Evolutionary conservation across 2,797 vertebrate genomes (phyloP), one percentile per base, ranked within the genome.

Genomic region (Tauraco hartlaubi): DNA sequence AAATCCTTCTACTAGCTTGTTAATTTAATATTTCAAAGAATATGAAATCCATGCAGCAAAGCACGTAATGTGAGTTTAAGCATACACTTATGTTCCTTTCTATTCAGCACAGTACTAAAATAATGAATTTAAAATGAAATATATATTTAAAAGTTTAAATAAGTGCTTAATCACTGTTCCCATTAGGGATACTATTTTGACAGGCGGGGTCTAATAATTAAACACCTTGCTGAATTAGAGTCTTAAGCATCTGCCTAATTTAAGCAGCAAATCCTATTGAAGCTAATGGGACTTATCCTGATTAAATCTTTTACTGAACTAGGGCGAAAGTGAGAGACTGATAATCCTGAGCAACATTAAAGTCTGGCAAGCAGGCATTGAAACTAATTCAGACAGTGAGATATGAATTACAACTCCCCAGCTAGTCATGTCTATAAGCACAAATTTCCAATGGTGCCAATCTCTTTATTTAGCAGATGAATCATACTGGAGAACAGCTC

Each of bases 221-320:
- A 94, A 74, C 44, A 76, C 49, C 29, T 91, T 82, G n/a, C 56
- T 93, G 61, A 92, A 78, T 93, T 91, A 89, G 33, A 52, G 56
- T 76, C 67, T 93, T 92, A 89, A 91, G 72, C 71, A 88, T 93
- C 87, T 93, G 61, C 68, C 37, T 91, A 85, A 93, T 95, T 92
- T 95, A 91, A 94, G 74, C 63, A 85, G 21, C 92, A 93, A 97
- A 96, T 96, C 83, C 59, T 84, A 77, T 61, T 95, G 90, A 96
- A 87, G 51, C 12, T 81, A 91, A 82, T 58, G n/a, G 54, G 55
- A 87, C 48, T 93, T 90, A 59, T 35, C 71, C 43, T 48, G 63
- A 75, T 92, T 92, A 92, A 95, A 39, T 63, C 39, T 73, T 48
- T 71, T 68, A 78, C 19, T 88, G 83, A 93, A 66, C 44, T 44